Evolutionary conservation across 53 echinoderm and acorn worm species (phyloP), one percentile per base, ranked within the genome.

Genomic region (Apostichopus leukothele): DNA sequence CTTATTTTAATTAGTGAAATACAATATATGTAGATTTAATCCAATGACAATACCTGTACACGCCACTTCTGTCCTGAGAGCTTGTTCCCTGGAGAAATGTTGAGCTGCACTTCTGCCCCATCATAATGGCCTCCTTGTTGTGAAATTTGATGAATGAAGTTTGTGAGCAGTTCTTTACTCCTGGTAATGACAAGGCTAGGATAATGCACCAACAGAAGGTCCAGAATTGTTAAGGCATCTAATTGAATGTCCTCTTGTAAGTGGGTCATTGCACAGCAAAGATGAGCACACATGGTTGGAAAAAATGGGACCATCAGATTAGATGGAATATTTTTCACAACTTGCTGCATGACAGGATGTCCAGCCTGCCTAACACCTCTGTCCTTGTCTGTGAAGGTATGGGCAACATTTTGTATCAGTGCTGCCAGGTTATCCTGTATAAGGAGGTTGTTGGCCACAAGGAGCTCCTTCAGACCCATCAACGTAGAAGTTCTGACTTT

Each of bases 201-300:
- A 75, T 94, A 98, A 51, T 86, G 75, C 21, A 86, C 87, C 51
- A 98, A 92, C 39, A 94, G 75, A 19, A 92, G 92, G 88, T 98
- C 98, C 57, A 96, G 92, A 83, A 96, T 84, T 50, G 79, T 79
- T 63, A 96, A 60, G 5, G 95, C 93, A 77, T 98, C 94, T 53
- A 94, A 78, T 55, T 94, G 96, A 71, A 96, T 91, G 76, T 93
- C 93, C 71, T 98, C 98, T 21, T 90, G 87, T 2, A 98, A 86
- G 90, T 98, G 98, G 5, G 98, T 98, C 98, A 98, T 98, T 11
- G 98, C 96, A 27, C 98, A 96, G 68, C 95, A 93, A 18, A 98
- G 91, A 86, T 98, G 96, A 50, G 93, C 91, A 66, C 90, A 90
- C 51, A 98, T 25, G 61, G 92, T 81, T 8, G 96, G 88, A 78